A percentile compares a stretch with the other conserved stretches of the same genome.
These are phyloP conservation scores for Diacarnus erythraeanus DNA, from an alignment of 37 sponge, comb jelly and placozoan genomes.

Conservation along the genomic window DNA sequence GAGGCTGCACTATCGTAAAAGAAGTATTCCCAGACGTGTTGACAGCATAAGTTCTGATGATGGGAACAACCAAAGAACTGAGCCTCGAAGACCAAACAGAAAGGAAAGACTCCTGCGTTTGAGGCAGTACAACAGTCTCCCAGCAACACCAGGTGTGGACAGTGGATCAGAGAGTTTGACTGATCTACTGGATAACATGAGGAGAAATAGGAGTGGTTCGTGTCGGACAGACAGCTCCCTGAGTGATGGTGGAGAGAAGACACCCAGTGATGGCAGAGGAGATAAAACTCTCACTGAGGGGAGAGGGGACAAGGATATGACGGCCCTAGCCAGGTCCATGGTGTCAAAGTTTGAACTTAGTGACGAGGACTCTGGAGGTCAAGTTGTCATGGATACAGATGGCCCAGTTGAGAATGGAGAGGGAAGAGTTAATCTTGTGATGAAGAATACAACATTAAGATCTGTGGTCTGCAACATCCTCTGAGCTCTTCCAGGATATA, in stretches of 20 bases:
- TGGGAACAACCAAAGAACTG: background rate
- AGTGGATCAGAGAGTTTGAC: constrained; percentile 38
- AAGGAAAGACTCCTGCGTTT: constrained; percentile 17
- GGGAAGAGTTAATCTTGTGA: no score
- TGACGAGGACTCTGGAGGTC: constrained; percentile 52
- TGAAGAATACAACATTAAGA: constrained; percentile 21
- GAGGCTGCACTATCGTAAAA: constrained; percentile 15
- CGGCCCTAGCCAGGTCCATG: constrained; percentile 35
- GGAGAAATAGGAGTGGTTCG: constrained; percentile 34
- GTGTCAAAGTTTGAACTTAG: constrained; percentile 62
- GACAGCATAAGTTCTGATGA: constrained; percentile 76
- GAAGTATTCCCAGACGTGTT: constrained; percentile 24
- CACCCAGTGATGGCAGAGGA: no score
- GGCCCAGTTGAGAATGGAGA: background rate
- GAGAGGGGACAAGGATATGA: constrained; percentile 41
- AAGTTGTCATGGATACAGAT: background rate
- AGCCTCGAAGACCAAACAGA: background rate
- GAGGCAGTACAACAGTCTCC: constrained; percentile 45
- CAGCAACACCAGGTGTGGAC: constrained; percentile 25
- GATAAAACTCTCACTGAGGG: no score
- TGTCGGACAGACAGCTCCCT: constrained; percentile 21
- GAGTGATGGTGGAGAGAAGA: constrained; percentile 30
- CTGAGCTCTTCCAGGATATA: no score
- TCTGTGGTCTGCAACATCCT: constrained; percentile 27
- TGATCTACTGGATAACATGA: constrained; percentile 31